Evolutionary conservation across 2,888 invertebrate species (phyloP).

Genomic region (Thalpophila matura): DNA sequence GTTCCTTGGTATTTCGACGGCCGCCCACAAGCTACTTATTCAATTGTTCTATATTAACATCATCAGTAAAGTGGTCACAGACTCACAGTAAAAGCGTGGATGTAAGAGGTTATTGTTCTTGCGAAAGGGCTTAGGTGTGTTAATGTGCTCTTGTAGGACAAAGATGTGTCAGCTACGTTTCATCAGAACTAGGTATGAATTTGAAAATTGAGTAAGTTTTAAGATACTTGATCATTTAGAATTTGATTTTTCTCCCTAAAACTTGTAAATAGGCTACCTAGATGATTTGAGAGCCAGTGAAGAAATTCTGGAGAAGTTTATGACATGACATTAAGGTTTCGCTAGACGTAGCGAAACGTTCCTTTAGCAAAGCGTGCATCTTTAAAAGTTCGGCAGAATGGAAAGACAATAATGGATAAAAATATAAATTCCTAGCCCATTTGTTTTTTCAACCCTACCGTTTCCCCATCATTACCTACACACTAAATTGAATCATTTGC

Average conservation of each 20-base stretch:
- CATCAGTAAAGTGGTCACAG: constrained; percentile 50
- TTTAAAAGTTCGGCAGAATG: no score
- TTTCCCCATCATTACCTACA: constrained; percentile 30
- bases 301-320: no score
- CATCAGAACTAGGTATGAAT: not conserved
- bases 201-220: not conserved
- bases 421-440: no score
- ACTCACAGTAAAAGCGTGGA: constrained; percentile 39
- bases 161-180: not conserved
- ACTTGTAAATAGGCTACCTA: no score
- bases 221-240: no score
- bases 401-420: no score
- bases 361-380: no score
- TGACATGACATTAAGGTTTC: no score
- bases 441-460: not conserved
- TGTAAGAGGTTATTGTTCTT: constrained; percentile 37
- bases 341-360: no score
- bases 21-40: constrained; percentile 73
- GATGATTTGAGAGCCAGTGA: no score
- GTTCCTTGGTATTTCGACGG: constrained; percentile 67
- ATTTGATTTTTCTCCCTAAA: no score
- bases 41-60: constrained; percentile 74
- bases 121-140: constrained; percentile 28
- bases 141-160: constrained; percentile 13
- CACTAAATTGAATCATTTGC: constrained; percentile 48